phyloP scores from a whole-genome alignment of 2,888 invertebrate genomes.

The Watsonalla cultraria region DNA sequence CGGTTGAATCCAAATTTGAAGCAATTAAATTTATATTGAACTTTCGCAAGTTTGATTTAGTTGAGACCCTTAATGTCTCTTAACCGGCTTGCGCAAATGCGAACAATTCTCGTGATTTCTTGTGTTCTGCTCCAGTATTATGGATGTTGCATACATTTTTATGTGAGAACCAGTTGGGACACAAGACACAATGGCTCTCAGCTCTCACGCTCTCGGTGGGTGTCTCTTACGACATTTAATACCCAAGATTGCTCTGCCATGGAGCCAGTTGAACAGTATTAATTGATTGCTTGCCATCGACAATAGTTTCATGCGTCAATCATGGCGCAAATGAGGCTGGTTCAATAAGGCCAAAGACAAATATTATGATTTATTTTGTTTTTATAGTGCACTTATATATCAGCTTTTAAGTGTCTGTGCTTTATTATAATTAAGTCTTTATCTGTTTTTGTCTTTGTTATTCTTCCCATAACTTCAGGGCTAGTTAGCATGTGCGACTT shows the following conservation, averaged over 20 bases:
- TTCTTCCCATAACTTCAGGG: too few relatives aligned
- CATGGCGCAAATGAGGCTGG: neutral
- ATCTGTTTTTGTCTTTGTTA: too few relatives aligned
- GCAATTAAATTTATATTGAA: too few relatives aligned
- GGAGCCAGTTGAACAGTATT: conserved; percentile 28
- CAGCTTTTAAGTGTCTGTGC: too few relatives aligned
- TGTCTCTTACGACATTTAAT: conserved; percentile 62
- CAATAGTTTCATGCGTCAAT: conserved; percentile 13
- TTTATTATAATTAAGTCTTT: too few relatives aligned
- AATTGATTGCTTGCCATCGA: conserved; percentile 28
- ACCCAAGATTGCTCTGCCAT: conserved; percentile 21
- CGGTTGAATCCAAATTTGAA: neutral
- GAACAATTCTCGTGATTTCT: conserved; percentile 52
- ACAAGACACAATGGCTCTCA: conserved; percentile 36
- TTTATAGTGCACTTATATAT: too few relatives aligned
- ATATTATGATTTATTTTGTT: neutral
- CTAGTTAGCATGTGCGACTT: too few relatives aligned
- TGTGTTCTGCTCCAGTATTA: conserved; percentile 53
- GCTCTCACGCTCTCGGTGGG: conserved; percentile 65
- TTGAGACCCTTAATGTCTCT: conserved; percentile 14
- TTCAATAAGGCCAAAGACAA: neutral
- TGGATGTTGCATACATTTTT: conserved; percentile 55
- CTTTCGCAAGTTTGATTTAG: neutral
- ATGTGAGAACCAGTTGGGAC: conserved; percentile 60
- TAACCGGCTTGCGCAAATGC: conserved; percentile 34